These are phyloP conservation scores for Miltochrista miniata DNA, from an alignment of 2,888 invertebrate genomes.

Conservation along the genomic window DNA sequence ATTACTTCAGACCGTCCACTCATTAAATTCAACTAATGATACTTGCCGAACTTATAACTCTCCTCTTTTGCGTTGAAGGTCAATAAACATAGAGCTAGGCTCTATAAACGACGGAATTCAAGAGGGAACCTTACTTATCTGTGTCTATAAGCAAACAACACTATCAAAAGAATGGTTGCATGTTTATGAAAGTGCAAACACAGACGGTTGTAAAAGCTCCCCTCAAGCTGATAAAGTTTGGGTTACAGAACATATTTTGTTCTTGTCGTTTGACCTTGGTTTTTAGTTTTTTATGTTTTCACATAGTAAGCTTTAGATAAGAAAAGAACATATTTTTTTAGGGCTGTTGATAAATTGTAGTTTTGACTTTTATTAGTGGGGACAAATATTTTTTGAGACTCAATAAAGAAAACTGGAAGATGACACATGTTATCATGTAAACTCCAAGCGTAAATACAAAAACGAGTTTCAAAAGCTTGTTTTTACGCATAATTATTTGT, in stretches of 20 bases:
- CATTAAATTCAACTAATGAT: too few species aligned
- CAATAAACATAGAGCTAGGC: background rate
- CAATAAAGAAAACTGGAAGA: background rate
- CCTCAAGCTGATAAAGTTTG: constrained; percentile 45
- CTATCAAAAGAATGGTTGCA: constrained; percentile 47
- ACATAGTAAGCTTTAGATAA: constrained; percentile 23
- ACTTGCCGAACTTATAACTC: background rate
- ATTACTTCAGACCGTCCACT: too few species aligned
- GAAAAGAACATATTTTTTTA: constrained; percentile 1
- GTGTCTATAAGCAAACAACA: constrained; percentile 36
- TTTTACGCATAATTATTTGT: constrained; percentile 19
- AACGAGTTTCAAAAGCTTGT: constrained; percentile 13
- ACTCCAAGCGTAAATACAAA: background rate
- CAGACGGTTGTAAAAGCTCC: constrained; percentile 47
- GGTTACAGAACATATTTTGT: constrained; percentile 7
- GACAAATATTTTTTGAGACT: background rate
- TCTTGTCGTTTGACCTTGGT: constrained; percentile 25
- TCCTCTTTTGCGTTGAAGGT: too few species aligned
- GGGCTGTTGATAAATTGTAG: background rate
- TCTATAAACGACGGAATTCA: background rate
- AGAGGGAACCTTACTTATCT: constrained; percentile 34
- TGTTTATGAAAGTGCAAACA: constrained; percentile 63
- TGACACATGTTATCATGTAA: background rate
- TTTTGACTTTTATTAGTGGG: background rate
- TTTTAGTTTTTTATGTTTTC: constrained; percentile 21